phyloP scores from a whole-genome alignment of 2,797 vertebrate species.

The Microctenopoma lineatum region DNA sequence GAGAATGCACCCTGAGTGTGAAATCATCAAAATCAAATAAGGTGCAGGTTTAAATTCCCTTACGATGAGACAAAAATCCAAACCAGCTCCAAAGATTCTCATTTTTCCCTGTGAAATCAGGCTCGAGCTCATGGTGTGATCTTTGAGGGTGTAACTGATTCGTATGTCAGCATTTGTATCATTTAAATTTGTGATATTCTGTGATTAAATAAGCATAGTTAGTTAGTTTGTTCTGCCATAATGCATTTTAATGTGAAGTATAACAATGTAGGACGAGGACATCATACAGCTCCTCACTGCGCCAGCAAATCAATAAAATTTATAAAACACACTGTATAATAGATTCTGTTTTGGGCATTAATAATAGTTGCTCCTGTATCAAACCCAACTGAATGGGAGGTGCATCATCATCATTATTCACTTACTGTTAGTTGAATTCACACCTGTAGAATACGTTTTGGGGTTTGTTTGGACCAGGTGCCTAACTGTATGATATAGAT shows the following conservation, averaged over 20 bases:
- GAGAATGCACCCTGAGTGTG: conserved; percentile 12
- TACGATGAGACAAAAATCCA: conserved; percentile 4
- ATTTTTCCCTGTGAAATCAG: too few species aligned
- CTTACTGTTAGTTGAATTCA: background rate
- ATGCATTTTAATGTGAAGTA: conserved; percentile 9
- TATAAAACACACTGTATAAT: background rate
- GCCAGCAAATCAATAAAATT: conserved; percentile 9
- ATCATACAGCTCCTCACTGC: conserved; percentile 16
- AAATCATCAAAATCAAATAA: conserved; percentile 8
- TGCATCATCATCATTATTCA: conserved; percentile 8
- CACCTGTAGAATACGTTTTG: background rate
- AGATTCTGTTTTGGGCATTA: background rate
- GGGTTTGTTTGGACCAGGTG: background rate
- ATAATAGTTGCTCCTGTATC: background rate
- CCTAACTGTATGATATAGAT: too few species aligned
- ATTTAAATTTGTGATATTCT: too few species aligned
- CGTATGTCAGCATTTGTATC: too few species aligned
- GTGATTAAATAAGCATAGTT: too few species aligned
- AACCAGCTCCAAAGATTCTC: background rate
- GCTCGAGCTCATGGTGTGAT: too few species aligned
- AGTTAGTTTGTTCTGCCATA: background rate
- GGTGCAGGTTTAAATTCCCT: conserved; percentile 3
- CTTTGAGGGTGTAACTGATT: background rate
- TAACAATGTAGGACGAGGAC: background rate
- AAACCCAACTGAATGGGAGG: background rate